A percentile compares a stretch with the other conserved stretches of the same genome.
phyloP scores from a whole-genome alignment of 1,140 invertebrate species.

The Vollenhovia emeryi region DNA sequence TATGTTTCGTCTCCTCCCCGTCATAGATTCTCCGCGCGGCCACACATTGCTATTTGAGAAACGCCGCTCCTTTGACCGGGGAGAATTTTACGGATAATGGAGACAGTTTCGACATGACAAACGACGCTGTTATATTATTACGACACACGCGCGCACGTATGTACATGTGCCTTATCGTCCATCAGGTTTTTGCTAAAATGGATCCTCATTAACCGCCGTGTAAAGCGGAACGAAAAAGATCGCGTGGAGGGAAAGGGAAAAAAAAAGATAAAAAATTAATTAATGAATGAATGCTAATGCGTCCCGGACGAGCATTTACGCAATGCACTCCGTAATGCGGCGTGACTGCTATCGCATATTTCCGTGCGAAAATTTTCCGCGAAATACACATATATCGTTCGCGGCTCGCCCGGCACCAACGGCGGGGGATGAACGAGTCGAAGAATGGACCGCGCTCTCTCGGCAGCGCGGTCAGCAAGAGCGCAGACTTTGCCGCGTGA shows the following conservation, averaged over 20 bases:
- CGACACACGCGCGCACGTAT: not conserved
- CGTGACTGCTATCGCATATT: slow-evolving; percentile 13
- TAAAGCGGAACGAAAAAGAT: slow-evolving; percentile 23
- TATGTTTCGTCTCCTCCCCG: slow-evolving; percentile 15
- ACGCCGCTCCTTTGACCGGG: not conserved
- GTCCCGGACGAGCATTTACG: slow-evolving; percentile 20
- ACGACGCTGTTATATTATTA: not conserved
- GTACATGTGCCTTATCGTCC: not conserved
- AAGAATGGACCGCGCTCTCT: not conserved
- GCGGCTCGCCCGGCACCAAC: too few species aligned
- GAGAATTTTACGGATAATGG: slow-evolving; percentile 24
- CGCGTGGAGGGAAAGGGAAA: not conserved
- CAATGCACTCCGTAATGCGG: not conserved
- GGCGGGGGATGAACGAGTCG: not conserved
- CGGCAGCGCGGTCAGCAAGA: not conserved
- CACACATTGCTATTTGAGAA: slow-evolving; percentile 5
- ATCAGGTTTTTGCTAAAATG: slow-evolving; percentile 19
- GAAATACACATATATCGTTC: not conserved
- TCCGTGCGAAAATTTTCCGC: slow-evolving; percentile 7
- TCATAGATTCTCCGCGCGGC: slow-evolving; percentile 10
- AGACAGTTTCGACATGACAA: slow-evolving; percentile 19
- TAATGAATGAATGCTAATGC: slow-evolving; percentile 2
- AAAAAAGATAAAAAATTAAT: not conserved
- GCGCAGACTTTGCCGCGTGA: not conserved
- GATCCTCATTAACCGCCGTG: not conserved